These are phyloP conservation scores for Callorhinus ursinus DNA, from an alignment of 2,113 vertebrate genomes.

Conservation along the genomic window DNA sequence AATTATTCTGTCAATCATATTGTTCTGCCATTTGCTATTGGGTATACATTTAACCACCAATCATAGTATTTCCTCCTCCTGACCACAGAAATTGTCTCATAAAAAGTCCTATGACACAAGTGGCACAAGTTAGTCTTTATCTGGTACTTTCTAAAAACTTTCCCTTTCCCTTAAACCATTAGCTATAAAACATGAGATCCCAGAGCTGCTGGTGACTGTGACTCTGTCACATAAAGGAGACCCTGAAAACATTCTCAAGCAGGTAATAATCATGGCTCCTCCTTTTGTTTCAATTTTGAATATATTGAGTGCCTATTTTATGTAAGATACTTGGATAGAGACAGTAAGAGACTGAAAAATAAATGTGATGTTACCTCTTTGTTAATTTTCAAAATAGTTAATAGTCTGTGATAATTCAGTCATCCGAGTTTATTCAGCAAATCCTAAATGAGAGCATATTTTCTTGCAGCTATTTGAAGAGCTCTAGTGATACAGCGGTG, in stretches of 20 bases:
- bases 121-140: neutral
- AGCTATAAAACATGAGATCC: neutral
- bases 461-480: neutral
- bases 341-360: neutral
- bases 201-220: neutral
- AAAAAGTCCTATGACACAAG: neutral
- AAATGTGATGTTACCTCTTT: neutral
- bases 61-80: neutral
- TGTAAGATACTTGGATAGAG: neutral
- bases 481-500: neutral
- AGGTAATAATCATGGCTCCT: neutral
- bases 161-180: neutral
- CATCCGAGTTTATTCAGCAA: neutral
- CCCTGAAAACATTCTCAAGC: neutral
- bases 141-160: neutral
- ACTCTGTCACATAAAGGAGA: neutral
- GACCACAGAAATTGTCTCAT: neutral
- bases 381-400: constrained; percentile 5
- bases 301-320: neutral
- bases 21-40: neutral
- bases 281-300: neutral
- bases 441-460: constrained; percentile 31
- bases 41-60: neutral
- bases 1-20: neutral
- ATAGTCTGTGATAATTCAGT: constrained; percentile 38